Evolutionary conservation across 1,140 invertebrate genomes (phyloP).

Genomic region (Tribolium castaneum): DNA sequence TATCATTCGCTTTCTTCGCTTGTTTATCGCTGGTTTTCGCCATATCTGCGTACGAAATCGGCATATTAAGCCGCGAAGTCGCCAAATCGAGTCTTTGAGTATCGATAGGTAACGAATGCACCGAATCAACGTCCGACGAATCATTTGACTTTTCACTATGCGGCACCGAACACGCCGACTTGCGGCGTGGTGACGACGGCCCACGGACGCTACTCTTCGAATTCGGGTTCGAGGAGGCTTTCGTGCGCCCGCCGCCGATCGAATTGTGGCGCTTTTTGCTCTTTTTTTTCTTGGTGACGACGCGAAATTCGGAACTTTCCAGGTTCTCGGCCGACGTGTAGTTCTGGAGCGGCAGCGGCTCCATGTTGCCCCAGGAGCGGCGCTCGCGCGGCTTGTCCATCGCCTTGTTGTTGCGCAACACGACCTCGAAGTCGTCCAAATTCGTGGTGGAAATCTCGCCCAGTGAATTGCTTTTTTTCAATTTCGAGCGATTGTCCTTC

Average conservation of each 20-base stretch:
- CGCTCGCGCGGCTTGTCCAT: slow-evolving; percentile 66
- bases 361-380: slow-evolving; percentile 73
- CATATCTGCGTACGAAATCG: slow-evolving; percentile 81
- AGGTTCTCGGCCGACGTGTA: slow-evolving; percentile 61
- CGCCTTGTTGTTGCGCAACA: slow-evolving; percentile 54
- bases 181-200: slow-evolving; percentile 61
- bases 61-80: slow-evolving; percentile 65
- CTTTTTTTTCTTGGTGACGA: slow-evolving; percentile 80
- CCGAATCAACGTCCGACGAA: slow-evolving; percentile 77
- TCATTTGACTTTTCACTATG: slow-evolving; percentile 80
- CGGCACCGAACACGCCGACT: slow-evolving; percentile 72
- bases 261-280: slow-evolving; percentile 72
- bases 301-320: slow-evolving; percentile 73
- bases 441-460: slow-evolving; percentile 79
- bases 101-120: slow-evolving; percentile 77
- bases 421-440: slow-evolving; percentile 69
- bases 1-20: slow-evolving; percentile 22
- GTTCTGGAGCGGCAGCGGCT: slow-evolving; percentile 55
- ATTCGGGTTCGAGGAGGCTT: slow-evolving; percentile 27
- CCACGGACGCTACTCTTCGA: slow-evolving; percentile 38
- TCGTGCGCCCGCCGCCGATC: slow-evolving; percentile 55
- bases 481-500: slow-evolving; percentile 62
- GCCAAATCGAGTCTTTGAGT: slow-evolving; percentile 64
- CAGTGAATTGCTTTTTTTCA: slow-evolving; percentile 75
- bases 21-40: slow-evolving; percentile 67